Percentiles rank a stretch among this genome's conserved stretches.
Conservation (phyloP, 2,888 invertebrate genomes). For the Lissonota sp. region DNA sequence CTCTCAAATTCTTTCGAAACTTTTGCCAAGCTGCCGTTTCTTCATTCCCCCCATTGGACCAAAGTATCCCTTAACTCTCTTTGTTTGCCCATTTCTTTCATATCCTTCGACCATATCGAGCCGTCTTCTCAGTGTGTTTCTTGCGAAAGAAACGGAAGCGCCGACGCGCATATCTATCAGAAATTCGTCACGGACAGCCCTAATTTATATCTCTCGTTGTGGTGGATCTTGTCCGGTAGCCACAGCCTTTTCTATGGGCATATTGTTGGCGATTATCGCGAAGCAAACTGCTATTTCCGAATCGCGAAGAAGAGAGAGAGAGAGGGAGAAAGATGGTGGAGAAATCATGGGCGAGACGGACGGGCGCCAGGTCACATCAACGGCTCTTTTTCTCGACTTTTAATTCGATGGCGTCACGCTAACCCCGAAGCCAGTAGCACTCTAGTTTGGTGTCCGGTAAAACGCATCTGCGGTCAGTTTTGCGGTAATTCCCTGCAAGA, state of each 20-base stretch:
- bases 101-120: neutral
- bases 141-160: constrained; percentile 11
- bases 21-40: neutral
- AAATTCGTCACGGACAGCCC: constrained; percentile 47
- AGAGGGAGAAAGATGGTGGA: neutral
- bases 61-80: neutral
- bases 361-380: constrained; percentile 48
- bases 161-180: constrained; percentile 47
- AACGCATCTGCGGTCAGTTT: constrained; percentile 61
- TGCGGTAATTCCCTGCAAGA: constrained; percentile 29
- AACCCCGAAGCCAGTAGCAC: neutral
- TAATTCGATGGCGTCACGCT: constrained; percentile 62
- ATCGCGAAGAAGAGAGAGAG: neutral
- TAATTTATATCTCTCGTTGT: constrained; percentile 52
- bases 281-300: neutral
- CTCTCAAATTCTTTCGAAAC: neutral
- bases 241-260: neutral
- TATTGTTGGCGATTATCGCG: constrained; percentile 61
- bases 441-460: constrained; percentile 10
- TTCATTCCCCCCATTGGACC: too few relatives aligned
- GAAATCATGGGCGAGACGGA: neutral
- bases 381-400: constrained; percentile 48
- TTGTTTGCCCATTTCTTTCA: constrained; percentile 22
- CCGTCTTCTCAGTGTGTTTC: neutral
- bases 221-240: constrained; percentile 6